phyloP scores from a whole-genome alignment of 2,888 invertebrate genomes.

The Melanotus villosus region DNA sequence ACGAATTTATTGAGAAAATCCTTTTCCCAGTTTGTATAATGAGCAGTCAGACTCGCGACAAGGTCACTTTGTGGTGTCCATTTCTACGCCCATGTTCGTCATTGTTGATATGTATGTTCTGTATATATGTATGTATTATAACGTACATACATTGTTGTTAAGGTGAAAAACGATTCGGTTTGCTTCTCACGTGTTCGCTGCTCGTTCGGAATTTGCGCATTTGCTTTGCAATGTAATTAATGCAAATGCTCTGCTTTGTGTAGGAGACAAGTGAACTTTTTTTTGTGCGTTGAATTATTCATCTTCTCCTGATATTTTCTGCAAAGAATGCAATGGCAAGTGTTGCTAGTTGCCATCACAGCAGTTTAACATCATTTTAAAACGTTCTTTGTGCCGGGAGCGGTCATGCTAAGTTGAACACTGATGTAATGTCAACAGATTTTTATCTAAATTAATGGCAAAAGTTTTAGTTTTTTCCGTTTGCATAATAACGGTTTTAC shows the following conservation, averaged over 20 bases:
- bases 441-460: slow-evolving; percentile 1
- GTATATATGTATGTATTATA: too few relatives aligned
- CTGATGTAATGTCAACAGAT: slow-evolving; percentile 9
- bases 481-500: neutral
- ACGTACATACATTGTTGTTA: neutral
- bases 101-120: slow-evolving; percentile 10
- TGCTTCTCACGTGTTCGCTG: neutral
- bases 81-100: slow-evolving; percentile 2
- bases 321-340: neutral
- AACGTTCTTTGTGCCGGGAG: slow-evolving; percentile 3
- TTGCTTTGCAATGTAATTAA: neutral
- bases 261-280: neutral
- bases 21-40: too few relatives aligned
- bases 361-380: slow-evolving; percentile 4
- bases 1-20: too few relatives aligned
- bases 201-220: neutral
- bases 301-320: neutral
- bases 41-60: neutral
- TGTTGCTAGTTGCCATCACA: neutral
- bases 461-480: neutral
- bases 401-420: slow-evolving; percentile 8
- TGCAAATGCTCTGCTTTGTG: neutral
- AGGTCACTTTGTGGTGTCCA: slow-evolving; percentile 3
- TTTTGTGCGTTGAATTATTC: neutral
- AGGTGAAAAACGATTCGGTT: neutral